Evolutionary conservation across 2,888 invertebrate genomes (phyloP).

Genomic region (Hofmannophila pseudospretella): DNA sequence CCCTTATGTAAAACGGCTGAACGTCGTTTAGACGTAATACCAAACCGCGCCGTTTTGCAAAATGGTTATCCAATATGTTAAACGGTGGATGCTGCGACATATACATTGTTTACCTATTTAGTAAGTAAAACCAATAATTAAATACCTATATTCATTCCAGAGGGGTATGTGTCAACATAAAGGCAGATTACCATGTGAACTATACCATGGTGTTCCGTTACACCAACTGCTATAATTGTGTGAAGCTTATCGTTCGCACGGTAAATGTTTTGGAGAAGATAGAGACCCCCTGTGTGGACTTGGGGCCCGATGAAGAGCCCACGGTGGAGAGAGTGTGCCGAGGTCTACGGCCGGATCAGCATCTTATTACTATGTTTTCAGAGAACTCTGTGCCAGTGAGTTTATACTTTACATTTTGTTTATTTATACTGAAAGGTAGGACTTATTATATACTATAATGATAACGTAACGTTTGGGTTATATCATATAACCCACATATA

Average conservation of each 20-base stretch:
- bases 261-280: conserved; percentile 93
- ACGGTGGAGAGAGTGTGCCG: conserved; percentile 87
- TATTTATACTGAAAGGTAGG: no score
- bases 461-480: no score
- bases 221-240: conserved; percentile 88
- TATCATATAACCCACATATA: no score
- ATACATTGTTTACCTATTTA: no score
- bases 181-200: conserved; percentile 86
- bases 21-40: no score
- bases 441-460: no score
- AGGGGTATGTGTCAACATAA: conserved; percentile 85
- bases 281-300: conserved; percentile 89
- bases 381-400: conserved; percentile 90
- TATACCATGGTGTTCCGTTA: conserved; percentile 89
- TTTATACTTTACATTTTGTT: no score
- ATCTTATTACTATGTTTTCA: conserved; percentile 90
- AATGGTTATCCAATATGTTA: no score
- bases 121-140: no score
- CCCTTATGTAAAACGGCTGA: no score
- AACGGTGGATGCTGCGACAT: no score
- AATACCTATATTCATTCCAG: conserved; percentile 38
- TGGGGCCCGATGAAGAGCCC: conserved; percentile 80
- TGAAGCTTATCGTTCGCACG: conserved; percentile 89
- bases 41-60: no score
- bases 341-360: conserved; percentile 86